phyloP scores from a whole-genome alignment of 2,888 invertebrate genomes.

The Eubasilissa splendida region DNA sequence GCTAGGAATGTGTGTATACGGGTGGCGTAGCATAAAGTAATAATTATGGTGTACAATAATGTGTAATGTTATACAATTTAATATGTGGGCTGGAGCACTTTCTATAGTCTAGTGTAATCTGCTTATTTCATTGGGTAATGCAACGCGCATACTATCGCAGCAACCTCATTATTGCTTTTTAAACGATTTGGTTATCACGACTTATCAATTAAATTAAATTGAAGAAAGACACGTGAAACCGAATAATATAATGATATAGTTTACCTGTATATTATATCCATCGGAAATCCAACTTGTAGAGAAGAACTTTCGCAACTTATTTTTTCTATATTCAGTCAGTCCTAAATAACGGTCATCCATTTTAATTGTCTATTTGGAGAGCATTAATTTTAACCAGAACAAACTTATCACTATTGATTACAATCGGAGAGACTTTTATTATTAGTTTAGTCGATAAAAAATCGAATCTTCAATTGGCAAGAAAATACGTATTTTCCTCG shows the following conservation, averaged over 20 bases:
- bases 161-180: too few species aligned
- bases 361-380: conserved; percentile 16
- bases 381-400: conserved; percentile 9
- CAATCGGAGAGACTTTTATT: not conserved
- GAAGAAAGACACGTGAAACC: too few species aligned
- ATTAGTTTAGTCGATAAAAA: not conserved
- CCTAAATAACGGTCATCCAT: conserved; percentile 55
- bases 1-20: too few species aligned
- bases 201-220: not conserved
- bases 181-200: too few species aligned
- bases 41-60: not conserved
- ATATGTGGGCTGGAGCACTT: conserved; percentile 10
- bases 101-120: conserved; percentile 17
- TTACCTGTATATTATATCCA: conserved; percentile 55
- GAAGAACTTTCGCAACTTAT: conserved; percentile 52
- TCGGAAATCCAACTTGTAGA: conserved; percentile 54
- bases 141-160: not conserved
- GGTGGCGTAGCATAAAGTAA: not conserved
- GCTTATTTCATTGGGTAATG: conserved; percentile 21
- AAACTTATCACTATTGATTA: conserved; percentile 10
- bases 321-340: conserved; percentile 52
- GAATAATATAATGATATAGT: too few species aligned
- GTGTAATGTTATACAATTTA: not conserved
- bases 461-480: not conserved
- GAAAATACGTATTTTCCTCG: not conserved